A percentile compares a stretch with the other conserved stretches of the same genome.
These are phyloP conservation scores for Odontothrips loti DNA, from an alignment of 2,888 invertebrate genomes.

Conservation along the genomic window DNA sequence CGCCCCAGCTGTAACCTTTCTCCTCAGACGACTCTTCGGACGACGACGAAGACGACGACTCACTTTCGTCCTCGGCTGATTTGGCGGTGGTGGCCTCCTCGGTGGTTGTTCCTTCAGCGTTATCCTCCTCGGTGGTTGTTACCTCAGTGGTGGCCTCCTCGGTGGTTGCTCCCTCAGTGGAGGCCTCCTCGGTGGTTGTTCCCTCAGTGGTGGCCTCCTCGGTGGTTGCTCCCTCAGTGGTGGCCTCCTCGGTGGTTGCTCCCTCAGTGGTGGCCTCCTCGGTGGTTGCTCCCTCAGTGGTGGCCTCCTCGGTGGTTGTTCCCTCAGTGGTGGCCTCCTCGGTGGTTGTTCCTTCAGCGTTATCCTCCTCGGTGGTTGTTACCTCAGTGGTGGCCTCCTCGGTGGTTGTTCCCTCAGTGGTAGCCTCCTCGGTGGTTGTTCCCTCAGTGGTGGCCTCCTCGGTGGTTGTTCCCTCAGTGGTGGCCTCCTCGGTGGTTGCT, in stretches of 20 bases:
- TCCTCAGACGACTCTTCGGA: not conserved
- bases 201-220: not conserved
- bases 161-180: not conserved
- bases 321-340: not conserved
- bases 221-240: not conserved
- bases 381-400: not conserved
- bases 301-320: not conserved
- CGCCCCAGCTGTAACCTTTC: not conserved
- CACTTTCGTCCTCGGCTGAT: not conserved
- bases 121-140: not conserved
- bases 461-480: not conserved
- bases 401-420: not conserved
- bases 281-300: not conserved
- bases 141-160: not conserved
- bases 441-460: not conserved
- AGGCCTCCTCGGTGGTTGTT: not conserved
- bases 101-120: not conserved
- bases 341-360: not conserved
- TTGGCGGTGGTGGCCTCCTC: not conserved
- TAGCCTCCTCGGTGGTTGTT: not conserved
- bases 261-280: not conserved
- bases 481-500: not conserved
- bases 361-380: not conserved
- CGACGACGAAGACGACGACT: not conserved
- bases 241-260: not conserved